Evolutionary conservation across 2,888 invertebrate species (phyloP).

Genomic region (Metalampra italica): DNA sequence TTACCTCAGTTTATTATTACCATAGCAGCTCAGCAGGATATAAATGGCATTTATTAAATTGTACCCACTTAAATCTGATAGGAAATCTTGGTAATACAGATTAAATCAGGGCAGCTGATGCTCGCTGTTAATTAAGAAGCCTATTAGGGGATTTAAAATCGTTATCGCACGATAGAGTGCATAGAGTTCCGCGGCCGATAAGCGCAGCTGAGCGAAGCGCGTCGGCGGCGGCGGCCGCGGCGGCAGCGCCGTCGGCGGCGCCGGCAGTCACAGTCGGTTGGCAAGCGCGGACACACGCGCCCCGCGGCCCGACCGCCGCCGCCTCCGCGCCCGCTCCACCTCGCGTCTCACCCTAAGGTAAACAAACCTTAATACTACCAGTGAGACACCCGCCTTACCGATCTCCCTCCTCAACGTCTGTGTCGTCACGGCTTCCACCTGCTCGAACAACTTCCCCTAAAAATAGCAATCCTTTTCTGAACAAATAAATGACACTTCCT

Average conservation of each 20-base stretch:
- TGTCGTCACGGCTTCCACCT: slow-evolving; percentile 11
- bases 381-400: slow-evolving; percentile 13
- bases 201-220: slow-evolving; percentile 52
- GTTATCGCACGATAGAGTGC: slow-evolving; percentile 54
- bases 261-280: slow-evolving; percentile 66
- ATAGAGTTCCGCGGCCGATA: slow-evolving; percentile 59
- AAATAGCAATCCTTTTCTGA: not conserved
- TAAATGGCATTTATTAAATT: too few relatives aligned
- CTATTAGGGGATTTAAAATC: slow-evolving; percentile 39
- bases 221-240: slow-evolving; percentile 23
- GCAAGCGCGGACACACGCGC: slow-evolving; percentile 72
- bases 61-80: too few relatives aligned
- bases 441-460: slow-evolving; percentile 9
- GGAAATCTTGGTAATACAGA: too few relatives aligned
- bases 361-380: slow-evolving; percentile 32
- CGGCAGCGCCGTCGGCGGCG: slow-evolving; percentile 31
- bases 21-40: too few relatives aligned
- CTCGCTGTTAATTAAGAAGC: not conserved
- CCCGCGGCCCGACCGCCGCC: slow-evolving; percentile 49
- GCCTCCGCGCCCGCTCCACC: slow-evolving; percentile 41
- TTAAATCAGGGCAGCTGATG: not conserved
- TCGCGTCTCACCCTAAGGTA: slow-evolving; percentile 57
- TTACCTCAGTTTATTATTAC: too few relatives aligned
- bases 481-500: not conserved
- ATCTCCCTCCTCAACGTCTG: slow-evolving; percentile 16